These are phyloP conservation scores for Eupithecia exiguata DNA, from an alignment of 2,888 invertebrate species.

Conservation along the genomic window DNA sequence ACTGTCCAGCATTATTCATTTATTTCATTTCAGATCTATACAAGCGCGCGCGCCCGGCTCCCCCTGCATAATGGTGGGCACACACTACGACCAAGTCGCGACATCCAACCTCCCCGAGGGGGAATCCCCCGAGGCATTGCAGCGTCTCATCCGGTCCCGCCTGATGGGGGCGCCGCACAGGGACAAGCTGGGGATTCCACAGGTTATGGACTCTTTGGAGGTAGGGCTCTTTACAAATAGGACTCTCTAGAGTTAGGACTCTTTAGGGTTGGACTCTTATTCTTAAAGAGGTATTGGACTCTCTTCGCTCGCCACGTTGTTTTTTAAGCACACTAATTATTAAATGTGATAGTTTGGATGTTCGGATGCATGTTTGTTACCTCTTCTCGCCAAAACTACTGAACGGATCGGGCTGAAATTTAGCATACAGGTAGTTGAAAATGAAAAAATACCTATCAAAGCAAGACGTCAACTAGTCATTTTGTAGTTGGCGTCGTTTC, in stretches of 20 bases:
- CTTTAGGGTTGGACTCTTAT: too few relatives aligned
- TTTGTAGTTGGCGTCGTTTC: too few relatives aligned
- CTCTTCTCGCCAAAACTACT: too few relatives aligned
- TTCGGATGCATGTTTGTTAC: too few relatives aligned
- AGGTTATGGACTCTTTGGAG: conserved; percentile 96
- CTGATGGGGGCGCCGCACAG: conserved; percentile 97
- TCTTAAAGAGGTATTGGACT: too few relatives aligned
- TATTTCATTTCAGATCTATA: conserved; percentile 63
- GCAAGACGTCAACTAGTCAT: too few relatives aligned
- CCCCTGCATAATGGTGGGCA: conserved; percentile 97
- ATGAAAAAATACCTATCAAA: too few relatives aligned
- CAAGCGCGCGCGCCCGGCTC: conserved; percentile 97
- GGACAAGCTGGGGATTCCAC: conserved; percentile 96
- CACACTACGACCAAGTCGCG: conserved; percentile 94
- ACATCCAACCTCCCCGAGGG: conserved; percentile 66
- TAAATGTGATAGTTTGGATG: too few relatives aligned
- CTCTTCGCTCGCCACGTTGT: too few relatives aligned
- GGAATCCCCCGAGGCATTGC: conserved; percentile 90
- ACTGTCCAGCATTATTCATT: not conserved
- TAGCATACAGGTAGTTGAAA: too few relatives aligned
- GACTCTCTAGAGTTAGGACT: not conserved
- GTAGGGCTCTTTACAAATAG: conserved; percentile 70
- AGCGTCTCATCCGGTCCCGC: conserved; percentile 92
- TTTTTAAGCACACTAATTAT: too few relatives aligned
- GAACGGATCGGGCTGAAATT: too few relatives aligned